Percentiles rank a stretch among this genome's conserved stretches.
These are phyloP conservation scores for Mythimna pallens DNA, from an alignment of 2,888 invertebrate genomes.

Conservation along the genomic window DNA sequence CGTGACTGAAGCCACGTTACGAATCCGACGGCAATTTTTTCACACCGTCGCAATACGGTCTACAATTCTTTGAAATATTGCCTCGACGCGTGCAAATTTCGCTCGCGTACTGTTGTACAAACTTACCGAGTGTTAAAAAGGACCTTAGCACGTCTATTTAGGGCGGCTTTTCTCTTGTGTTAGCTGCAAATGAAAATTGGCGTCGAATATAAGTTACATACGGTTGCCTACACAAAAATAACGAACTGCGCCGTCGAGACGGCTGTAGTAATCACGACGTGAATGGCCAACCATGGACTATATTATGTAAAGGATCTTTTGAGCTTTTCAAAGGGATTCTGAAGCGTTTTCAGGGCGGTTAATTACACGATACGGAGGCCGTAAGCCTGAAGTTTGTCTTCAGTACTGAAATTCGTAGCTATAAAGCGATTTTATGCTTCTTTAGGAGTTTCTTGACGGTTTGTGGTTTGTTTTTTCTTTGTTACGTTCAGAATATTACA, in stretches of 20 bases:
- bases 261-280: conserved; percentile 83
- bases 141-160: conserved; percentile 60
- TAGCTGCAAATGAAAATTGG: conserved; percentile 67
- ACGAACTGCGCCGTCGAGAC: conserved; percentile 84
- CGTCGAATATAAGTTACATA: conserved; percentile 80
- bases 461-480: conserved; percentile 68
- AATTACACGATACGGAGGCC: conserved; percentile 81
- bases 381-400: conserved; percentile 75
- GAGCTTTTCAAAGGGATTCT: conserved; percentile 83
- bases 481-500: conserved; percentile 46
- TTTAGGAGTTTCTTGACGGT: conserved; percentile 65
- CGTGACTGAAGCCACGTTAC: conserved; percentile 57
- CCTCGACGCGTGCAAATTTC: conserved; percentile 72
- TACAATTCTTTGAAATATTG: conserved; percentile 74
- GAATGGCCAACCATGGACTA: conserved; percentile 83
- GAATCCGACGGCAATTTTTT: conserved; percentile 68
- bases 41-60: conserved; percentile 72
- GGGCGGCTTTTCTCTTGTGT: conserved; percentile 62
- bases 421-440: conserved; percentile 71
- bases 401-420: conserved; percentile 69
- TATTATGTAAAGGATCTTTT: conserved; percentile 87
- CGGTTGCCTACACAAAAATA: conserved; percentile 90
- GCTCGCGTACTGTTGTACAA: conserved; percentile 54
- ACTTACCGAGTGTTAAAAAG: conserved; percentile 52
- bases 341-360: conserved; percentile 81